Evolutionary conservation across 2,797 vertebrate genomes (phyloP).

Genomic region (Myiotriccus ornatus): DNA sequence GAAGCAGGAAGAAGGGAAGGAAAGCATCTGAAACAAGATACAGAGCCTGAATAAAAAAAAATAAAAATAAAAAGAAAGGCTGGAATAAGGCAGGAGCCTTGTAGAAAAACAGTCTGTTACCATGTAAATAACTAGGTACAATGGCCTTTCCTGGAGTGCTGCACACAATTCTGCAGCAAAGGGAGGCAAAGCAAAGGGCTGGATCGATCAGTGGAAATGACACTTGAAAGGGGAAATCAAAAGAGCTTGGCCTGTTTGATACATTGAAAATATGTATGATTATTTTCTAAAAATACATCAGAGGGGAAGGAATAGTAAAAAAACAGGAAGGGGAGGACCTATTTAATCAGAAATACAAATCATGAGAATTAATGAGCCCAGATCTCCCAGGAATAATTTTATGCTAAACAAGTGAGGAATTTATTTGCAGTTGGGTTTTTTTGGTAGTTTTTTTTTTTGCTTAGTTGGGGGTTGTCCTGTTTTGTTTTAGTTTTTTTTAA

Average conservation of each 20-base stretch:
- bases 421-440: not conserved
- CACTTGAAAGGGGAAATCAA: not conserved
- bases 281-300: constrained; percentile 54
- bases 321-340: constrained; percentile 39
- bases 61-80: not conserved
- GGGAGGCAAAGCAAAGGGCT: not conserved
- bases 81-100: not conserved
- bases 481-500: not conserved
- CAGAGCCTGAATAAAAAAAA: not conserved
- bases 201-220: not conserved
- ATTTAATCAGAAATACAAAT: constrained; percentile 47
- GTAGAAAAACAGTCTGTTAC: not conserved
- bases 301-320: constrained; percentile 36
- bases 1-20: not conserved
- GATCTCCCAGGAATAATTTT: constrained; percentile 25
- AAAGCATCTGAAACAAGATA: not conserved
- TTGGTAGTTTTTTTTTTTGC: not conserved
- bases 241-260: not conserved
- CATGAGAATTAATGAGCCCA: constrained; percentile 25
- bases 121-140: not conserved
- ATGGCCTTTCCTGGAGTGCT: not conserved
- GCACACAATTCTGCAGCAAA: not conserved
- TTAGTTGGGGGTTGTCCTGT: not conserved
- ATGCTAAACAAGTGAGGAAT: constrained; percentile 3
- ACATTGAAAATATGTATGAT: not conserved